Evolutionary conservation across 1,140 invertebrate genomes (phyloP), one percentile per base, ranked within the genome.

Genomic region (Oedothorax gibbosus): DNA sequence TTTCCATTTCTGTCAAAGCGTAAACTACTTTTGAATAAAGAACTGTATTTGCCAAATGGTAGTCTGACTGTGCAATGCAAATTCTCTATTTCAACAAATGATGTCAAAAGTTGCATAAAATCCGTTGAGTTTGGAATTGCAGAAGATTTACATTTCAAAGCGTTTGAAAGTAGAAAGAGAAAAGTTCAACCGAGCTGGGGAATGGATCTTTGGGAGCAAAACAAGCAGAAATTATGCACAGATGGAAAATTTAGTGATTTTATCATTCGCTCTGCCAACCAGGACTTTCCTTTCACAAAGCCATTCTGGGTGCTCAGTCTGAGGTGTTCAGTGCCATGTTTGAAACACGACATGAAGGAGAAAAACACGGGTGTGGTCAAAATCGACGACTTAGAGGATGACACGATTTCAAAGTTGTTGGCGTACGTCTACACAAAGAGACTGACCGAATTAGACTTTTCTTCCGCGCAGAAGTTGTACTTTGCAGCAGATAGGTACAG

Each of bases 341-440:
- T 35, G 86, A 87, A n/a, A 60, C 79, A 81, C 9, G 87, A 90
- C 54, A 89, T 87, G 12, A 86, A 87, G 90, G 98, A 99, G 60
- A 89, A 90, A 66, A 79, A 78, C 6, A 87, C 87, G 15, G 88
- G 85, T n/a, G 20, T 53, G 10, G 56, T 85, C n/a, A 64, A 85
- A 8, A 54, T 85, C n/a, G 18, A 54, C 49, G 84, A 85, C 35
- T 12, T 85, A 9, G 84, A 85, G 20, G 84, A 60, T 10, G 76
- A 65, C n/a, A 76, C 79, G 14, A 7, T 85, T 11, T 18, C 14
- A 5, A 21, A 53, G 50, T 81, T 85, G 84, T 20, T 85, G 35
- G 9, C 49, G 5, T 85, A 68, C 18, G 80, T 85, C 10, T 84
- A 84, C 51, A 73, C 71, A 7, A 49, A 11, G 7, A 14, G 15